phyloP scores from a whole-genome alignment of 2,888 invertebrate genomes.

The Anoncus sp. region DNA sequence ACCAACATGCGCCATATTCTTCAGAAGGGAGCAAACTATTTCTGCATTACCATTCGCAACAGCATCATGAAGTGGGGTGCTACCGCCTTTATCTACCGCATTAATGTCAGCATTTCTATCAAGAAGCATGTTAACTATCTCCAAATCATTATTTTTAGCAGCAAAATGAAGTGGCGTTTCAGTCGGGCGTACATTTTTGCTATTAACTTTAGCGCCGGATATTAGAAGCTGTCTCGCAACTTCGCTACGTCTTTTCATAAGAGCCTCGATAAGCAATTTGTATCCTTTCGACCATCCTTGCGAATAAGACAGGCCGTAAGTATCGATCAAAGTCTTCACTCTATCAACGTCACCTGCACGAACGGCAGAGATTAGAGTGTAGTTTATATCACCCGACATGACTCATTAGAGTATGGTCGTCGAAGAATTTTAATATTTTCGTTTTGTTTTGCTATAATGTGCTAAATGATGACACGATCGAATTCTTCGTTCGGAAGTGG shows the following conservation, averaged over 20 bases:
- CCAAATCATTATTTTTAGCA: neutral
- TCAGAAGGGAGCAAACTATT: conserved; percentile 2
- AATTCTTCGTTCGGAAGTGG: no score
- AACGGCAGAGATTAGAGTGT: no score
- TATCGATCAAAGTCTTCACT: no score
- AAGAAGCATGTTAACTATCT: conserved; percentile 1
- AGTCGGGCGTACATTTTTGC: neutral
- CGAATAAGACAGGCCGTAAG: no score
- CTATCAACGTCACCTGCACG: no score
- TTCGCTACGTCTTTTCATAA: neutral
- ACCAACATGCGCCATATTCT: neutral
- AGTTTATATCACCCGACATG: no score
- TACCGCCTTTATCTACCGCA: neutral
- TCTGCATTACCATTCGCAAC: neutral
- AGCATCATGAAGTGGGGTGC: conserved; percentile 19
- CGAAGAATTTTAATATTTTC: no score
- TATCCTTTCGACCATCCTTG: no score
- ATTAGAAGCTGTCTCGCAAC: neutral
- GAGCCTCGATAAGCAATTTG: no score
- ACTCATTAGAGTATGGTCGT: no score
- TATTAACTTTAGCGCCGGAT: neutral
- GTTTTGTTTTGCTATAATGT: no score
- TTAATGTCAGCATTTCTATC: neutral
- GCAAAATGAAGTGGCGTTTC: conserved; percentile 30
- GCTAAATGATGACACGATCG: no score